Base-by-base conservation (phyloP, 2,888 invertebrate genomes). In the Ypsolopha scabrella region DNA sequence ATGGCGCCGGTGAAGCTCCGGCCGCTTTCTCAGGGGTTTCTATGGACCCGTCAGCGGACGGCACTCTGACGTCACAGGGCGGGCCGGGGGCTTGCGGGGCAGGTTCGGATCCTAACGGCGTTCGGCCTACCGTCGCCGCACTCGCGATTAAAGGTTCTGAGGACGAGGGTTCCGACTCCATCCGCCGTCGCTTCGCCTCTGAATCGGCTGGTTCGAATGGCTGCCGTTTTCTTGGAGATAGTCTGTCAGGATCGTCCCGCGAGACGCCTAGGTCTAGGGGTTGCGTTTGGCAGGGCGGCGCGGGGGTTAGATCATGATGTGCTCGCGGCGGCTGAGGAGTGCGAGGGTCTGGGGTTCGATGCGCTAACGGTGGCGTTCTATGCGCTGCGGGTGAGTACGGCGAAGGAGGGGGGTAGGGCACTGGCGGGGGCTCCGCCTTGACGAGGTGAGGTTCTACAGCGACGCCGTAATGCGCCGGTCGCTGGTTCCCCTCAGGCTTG, bases 251-350 rank as follows among this genome's bases (percentile, higher is more conserved):
- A 50, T 90, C 88, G 48, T 93, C 90, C 7, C 94, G 87, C 46
- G 88, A 75, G 36, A 93, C 89, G 39, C 94, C 94, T 52, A 94
- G 88, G 71, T 94, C 94, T 37, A 94, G 82, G 9, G 94, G 94
- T 67, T 94, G 93, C 53, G 92, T 92, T 75, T 94, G 94, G 66
- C 91, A 90, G 50, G 88, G 80, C 51, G 85, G 71, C 45, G 81
- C 65, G 11, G 73, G 65, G 47, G 69, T 67, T 52, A 72, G 64
- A 52, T 76, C 63, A 64, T 80, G 58, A 64, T 69, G 57, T 57
- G 70, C 72, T 53, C 68, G 73, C 50, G 75, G 78, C 45, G 78
- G 24, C 24, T 24, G 71, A 48, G 79, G 82, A 54, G 70, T 57
- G 59, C 34, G 58, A 14, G 89, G 89, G 54, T 76, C 76, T 1